These are phyloP conservation scores for Spodoptera litura DNA, from an alignment of 1,140 invertebrate species.

Conservation along the genomic window DNA sequence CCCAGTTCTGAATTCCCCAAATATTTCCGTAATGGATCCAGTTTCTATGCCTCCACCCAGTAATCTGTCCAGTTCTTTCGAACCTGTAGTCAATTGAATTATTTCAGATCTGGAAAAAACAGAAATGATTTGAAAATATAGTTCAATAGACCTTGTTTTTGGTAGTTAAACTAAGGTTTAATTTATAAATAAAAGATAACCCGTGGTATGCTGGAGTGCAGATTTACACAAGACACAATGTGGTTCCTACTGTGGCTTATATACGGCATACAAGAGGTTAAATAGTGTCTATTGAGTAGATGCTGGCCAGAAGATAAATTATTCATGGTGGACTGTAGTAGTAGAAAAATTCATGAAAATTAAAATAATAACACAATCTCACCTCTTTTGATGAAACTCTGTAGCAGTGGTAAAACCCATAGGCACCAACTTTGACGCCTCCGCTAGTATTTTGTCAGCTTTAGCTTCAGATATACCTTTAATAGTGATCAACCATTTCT, in stretches of 20 bases:
- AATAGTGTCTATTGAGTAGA: no score
- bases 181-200: no score
- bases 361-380: background rate
- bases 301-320: no score
- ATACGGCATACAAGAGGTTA: no score
- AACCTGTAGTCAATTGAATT: constrained; percentile 96
- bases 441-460: constrained; percentile 97
- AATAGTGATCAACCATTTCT: constrained; percentile 95
- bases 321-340: no score
- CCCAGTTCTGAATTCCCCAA: constrained; percentile 99
- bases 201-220: no score
- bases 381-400: constrained; percentile 97
- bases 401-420: constrained; percentile 99
- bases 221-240: no score
- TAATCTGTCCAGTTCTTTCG: constrained; percentile 96
- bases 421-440: constrained; percentile 97
- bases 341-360: no score
- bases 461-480: constrained; percentile 99
- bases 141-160: background rate
- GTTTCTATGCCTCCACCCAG: constrained; percentile 99
- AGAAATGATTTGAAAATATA: background rate
- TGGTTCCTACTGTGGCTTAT: no score
- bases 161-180: no score
- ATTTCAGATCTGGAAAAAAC: constrained; percentile 89
- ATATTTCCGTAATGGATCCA: constrained; percentile 99